Evolutionary conservation across 2,888 invertebrate species (phyloP).

Genomic region (Emesis furor): DNA sequence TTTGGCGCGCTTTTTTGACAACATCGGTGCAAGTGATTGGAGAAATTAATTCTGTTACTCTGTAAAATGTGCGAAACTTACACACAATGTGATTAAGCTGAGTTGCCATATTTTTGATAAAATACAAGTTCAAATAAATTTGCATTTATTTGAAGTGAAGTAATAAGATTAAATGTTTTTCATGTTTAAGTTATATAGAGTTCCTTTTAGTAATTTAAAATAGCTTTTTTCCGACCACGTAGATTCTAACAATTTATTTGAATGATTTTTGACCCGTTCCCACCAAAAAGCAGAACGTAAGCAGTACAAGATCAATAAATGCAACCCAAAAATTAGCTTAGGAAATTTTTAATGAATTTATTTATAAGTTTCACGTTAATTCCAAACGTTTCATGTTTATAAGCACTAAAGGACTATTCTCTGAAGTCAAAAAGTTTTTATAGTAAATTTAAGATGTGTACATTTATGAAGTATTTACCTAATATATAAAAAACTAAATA

Average conservation of each 20-base stretch:
- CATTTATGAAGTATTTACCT: constrained; percentile 2
- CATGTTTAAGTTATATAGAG: background rate
- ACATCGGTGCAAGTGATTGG: background rate
- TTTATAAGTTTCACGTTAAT: background rate
- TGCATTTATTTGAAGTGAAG: background rate
- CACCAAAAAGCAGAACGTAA: background rate
- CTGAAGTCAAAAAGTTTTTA: background rate
- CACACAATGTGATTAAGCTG: background rate
- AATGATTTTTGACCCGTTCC: background rate
- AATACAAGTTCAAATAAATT: background rate
- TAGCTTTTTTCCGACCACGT: background rate
- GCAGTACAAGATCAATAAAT: background rate
- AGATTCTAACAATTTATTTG: background rate
- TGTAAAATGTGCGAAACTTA: background rate
- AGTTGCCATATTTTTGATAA: constrained; percentile 9
- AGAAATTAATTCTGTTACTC: background rate
- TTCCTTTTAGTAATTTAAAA: background rate
- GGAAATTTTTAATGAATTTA: background rate
- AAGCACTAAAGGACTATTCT: background rate
- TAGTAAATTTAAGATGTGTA: background rate
- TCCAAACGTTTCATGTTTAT: background rate
- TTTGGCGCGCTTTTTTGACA: background rate
- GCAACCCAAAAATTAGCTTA: background rate
- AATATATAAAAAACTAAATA: background rate
- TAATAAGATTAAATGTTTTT: background rate